Conservation (phyloP, 2,888 invertebrate species). For the Nemoura dubitans region DNA sequence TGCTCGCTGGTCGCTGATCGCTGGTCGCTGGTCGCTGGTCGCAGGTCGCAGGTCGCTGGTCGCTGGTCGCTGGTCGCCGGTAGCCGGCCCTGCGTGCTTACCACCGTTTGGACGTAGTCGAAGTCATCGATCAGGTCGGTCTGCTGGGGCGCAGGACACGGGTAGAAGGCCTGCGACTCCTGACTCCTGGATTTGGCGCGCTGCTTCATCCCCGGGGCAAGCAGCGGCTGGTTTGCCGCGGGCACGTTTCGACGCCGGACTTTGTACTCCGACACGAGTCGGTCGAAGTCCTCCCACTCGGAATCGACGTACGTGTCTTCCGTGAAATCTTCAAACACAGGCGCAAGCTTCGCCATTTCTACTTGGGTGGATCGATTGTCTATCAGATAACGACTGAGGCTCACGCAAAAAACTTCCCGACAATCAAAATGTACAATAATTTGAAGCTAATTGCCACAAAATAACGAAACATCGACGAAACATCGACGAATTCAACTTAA, state of each 20-base stretch:
- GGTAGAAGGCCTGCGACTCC: slow-evolving; percentile 65
- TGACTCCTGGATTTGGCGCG: slow-evolving; percentile 53
- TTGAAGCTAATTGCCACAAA: neutral
- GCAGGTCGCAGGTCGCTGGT: too few species aligned
- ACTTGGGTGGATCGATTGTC: too few species aligned
- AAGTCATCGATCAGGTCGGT: slow-evolving; percentile 58
- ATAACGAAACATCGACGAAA: neutral
- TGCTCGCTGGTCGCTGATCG: neutral
- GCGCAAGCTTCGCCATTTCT: slow-evolving; percentile 42
- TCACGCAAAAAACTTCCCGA: too few species aligned
- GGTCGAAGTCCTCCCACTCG: slow-evolving; percentile 70
- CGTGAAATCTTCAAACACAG: slow-evolving; percentile 48
- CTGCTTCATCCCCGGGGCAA: slow-evolving; percentile 38
- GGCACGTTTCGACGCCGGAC: slow-evolving; percentile 53
- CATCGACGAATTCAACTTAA: neutral
- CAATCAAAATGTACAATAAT: neutral
- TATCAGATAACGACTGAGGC: neutral
- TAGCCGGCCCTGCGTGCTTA: slow-evolving; percentile 54
- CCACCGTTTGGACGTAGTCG: slow-evolving; percentile 61
- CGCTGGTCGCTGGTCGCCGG: neutral
- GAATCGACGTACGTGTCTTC: slow-evolving; percentile 60
- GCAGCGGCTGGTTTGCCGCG: slow-evolving; percentile 50
- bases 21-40: neutral
- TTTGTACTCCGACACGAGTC: slow-evolving; percentile 63
- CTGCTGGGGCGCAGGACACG: slow-evolving; percentile 64